These are phyloP conservation scores for Nycticebus coucang DNA, from an alignment of 2,113 vertebrate species.

Conservation along the genomic window DNA sequence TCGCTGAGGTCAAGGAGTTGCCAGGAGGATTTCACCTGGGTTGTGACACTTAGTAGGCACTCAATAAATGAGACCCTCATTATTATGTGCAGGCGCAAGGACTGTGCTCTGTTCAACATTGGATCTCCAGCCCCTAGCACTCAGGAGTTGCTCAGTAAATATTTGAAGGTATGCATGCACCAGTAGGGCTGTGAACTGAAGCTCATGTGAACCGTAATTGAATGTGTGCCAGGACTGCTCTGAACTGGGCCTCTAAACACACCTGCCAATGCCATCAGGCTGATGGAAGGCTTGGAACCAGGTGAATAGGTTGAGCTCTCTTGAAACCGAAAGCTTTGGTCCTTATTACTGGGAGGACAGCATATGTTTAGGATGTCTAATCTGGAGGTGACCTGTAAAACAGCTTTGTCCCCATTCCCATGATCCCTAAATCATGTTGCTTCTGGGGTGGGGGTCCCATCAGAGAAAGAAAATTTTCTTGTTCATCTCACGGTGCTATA, in stretches of 20 bases:
- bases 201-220: background rate
- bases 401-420: background rate
- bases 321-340: conserved; percentile 36
- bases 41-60: background rate
- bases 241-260: background rate
- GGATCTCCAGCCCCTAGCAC: background rate
- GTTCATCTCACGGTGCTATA: background rate
- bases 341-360: conserved; percentile 22
- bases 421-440: background rate
- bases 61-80: background rate
- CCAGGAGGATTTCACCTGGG: background rate
- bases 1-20: background rate
- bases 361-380: background rate
- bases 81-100: background rate
- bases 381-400: background rate
- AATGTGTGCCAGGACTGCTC: background rate
- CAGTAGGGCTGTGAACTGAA: background rate
- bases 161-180: background rate
- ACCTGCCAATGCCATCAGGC: background rate
- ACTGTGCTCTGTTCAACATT: background rate
- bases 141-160: background rate
- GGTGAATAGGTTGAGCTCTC: background rate
- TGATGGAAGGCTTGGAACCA: background rate
- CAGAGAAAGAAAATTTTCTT: background rate
- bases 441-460: background rate